These are phyloP conservation scores for Zaprionus ghesquierei DNA, from an alignment of 1,140 invertebrate genomes.

Conservation along the genomic window DNA sequence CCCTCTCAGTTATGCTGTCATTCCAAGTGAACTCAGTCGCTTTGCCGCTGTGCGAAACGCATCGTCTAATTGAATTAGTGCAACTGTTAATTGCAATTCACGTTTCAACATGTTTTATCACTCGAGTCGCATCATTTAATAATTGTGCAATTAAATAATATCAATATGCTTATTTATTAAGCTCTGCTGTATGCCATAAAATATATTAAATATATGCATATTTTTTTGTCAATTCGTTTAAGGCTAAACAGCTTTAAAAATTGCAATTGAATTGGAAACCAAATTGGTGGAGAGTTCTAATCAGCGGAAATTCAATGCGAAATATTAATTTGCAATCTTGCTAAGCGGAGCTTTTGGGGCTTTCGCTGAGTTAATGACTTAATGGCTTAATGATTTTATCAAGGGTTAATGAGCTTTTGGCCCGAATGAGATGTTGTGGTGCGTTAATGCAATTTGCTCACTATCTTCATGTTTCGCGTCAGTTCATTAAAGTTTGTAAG, in stretches of 20 bases:
- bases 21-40: conserved; percentile 14
- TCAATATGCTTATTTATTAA: conserved; percentile 10
- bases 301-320: background rate
- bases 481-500: background rate
- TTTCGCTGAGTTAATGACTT: no score
- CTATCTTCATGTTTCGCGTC: no score
- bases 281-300: background rate
- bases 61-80: conserved; percentile 30
- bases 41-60: background rate
- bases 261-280: background rate
- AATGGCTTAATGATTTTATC: no score
- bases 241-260: background rate
- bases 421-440: no score
- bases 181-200: background rate
- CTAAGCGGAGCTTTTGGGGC: background rate
- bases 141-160: conserved; percentile 24
- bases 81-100: conserved; percentile 14
- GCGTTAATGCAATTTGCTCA: no score
- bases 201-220: background rate
- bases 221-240: background rate
- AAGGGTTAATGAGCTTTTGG: no score
- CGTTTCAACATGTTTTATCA: conserved; percentile 9
- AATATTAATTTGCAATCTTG: background rate
- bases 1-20: background rate
- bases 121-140: conserved; percentile 15